phyloP scores from a whole-genome alignment of 2,113 vertebrate species.

The Melanostigma gelatinosum region DNA sequence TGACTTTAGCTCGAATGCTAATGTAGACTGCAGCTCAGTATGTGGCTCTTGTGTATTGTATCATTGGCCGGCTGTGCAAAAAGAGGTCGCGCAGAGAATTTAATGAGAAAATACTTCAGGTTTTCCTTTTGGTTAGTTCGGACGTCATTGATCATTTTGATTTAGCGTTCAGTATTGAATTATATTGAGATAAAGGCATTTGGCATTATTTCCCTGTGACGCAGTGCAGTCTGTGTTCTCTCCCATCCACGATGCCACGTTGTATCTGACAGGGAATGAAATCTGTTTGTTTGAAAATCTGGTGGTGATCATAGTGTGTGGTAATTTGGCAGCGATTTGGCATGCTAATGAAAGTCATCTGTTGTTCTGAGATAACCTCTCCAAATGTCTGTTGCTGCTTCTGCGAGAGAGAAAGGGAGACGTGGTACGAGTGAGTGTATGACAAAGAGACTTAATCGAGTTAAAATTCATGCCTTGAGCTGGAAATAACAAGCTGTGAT shows the following conservation, averaged over 20 bases:
- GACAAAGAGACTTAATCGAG: conserved; percentile 1
- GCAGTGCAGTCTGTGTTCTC: neutral
- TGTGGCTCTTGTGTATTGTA: neutral
- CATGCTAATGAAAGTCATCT: conserved; percentile 59
- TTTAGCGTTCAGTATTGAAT: neutral
- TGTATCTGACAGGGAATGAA: conserved; percentile 43
- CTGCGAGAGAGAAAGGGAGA: conserved; percentile 1
- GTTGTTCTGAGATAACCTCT: conserved; percentile 49
- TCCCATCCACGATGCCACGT: conserved; percentile 5
- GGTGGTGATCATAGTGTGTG: conserved; percentile 46
- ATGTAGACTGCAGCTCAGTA: neutral
- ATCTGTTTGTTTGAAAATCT: conserved; percentile 57
- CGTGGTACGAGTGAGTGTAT: neutral
- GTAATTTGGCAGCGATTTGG: conserved; percentile 45
- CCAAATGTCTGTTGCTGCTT: conserved; percentile 30
- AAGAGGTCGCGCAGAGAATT: neutral
- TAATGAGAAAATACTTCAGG: neutral
- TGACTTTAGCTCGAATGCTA: neutral
- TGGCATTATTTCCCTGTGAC: neutral
- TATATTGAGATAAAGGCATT: neutral
- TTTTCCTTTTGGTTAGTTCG: neutral
- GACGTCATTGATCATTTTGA: neutral
- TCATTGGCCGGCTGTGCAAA: neutral
- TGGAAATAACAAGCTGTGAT: conserved; percentile 4
- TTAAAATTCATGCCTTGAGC: conserved; percentile 27